A percentile compares a stretch with the other conserved stretches of the same genome.
These are phyloP conservation scores for Pithys albifrons DNA, from an alignment of 2,113 vertebrate genomes.

Conservation along the genomic window DNA sequence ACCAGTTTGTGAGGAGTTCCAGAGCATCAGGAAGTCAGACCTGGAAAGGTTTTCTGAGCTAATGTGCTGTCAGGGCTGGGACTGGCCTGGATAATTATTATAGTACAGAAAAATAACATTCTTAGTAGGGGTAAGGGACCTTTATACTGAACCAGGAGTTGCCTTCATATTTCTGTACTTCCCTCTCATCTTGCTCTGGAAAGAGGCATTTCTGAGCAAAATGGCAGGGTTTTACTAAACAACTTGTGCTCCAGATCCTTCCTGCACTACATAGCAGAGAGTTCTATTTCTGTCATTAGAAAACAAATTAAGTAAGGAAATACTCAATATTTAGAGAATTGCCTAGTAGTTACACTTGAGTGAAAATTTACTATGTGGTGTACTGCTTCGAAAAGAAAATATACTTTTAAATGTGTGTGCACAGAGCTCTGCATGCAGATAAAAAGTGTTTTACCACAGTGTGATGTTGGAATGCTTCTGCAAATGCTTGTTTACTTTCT, in stretches of 20 bases:
- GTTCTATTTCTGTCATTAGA: slow-evolving; percentile 28
- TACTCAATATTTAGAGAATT: neutral
- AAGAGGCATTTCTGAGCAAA: slow-evolving; percentile 8
- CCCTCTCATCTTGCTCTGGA: neutral
- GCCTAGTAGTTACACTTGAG: neutral
- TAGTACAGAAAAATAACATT: neutral
- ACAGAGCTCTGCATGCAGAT: slow-evolving; percentile 28
- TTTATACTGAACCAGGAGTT: neutral
- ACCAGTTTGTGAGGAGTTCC: neutral
- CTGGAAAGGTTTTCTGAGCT: neutral
- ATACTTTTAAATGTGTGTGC: neutral
- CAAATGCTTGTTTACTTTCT: slow-evolving; percentile 15
- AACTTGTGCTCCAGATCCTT: neutral
- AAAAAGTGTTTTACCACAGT: neutral
- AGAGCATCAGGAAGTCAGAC: neutral
- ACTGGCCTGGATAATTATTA: neutral
- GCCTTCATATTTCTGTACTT: neutral
- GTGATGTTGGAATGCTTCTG: neutral
- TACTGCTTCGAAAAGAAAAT: slow-evolving; percentile 2
- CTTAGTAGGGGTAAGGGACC: neutral
- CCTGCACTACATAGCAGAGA: neutral
- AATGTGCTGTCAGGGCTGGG: neutral
- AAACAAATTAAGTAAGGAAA: slow-evolving; percentile 7
- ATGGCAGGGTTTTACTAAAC: neutral
- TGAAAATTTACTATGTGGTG: neutral